These are phyloP conservation scores for Cylloceria caligata DNA, from an alignment of 2,888 invertebrate genomes.

Conservation along the genomic window DNA sequence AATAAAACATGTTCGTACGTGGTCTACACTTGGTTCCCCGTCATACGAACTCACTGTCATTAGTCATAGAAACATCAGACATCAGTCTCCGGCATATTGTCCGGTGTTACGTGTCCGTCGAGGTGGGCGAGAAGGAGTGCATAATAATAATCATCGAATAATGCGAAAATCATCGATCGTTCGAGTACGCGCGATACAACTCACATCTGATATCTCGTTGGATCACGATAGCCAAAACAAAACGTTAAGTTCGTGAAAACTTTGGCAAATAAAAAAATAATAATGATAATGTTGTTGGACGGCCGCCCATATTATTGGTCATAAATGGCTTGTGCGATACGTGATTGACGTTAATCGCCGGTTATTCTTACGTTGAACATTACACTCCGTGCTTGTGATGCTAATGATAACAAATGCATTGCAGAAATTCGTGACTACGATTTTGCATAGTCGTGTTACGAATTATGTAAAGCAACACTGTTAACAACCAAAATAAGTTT, in stretches of 20 bases:
- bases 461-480: not conserved
- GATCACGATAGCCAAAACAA: slow-evolving; percentile 17
- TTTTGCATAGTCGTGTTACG: not conserved
- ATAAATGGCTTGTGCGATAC: not conserved
- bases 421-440: not conserved
- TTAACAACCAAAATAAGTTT: slow-evolving; percentile 8
- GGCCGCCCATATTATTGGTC: not conserved
- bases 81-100: not conserved
- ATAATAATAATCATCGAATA: slow-evolving; percentile 43
- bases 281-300: not conserved
- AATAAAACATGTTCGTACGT: slow-evolving; percentile 10
- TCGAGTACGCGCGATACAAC: not conserved
- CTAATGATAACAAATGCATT: slow-evolving; percentile 9
- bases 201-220: slow-evolving; percentile 5
- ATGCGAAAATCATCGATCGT: slow-evolving; percentile 50
- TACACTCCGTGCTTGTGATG: slow-evolving; percentile 43
- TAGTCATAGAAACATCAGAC: not conserved
- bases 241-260: not conserved
- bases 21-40: not conserved
- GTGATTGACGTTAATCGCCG: not conserved
- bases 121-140: not conserved
- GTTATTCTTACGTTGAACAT: slow-evolving; percentile 32
- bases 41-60: slow-evolving; percentile 11
- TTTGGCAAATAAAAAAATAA: not conserved
- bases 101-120: slow-evolving; percentile 10